Base-by-base conservation (phyloP, 2,797 vertebrate species). In the Ptychobarbus kaznakovi region DNA sequence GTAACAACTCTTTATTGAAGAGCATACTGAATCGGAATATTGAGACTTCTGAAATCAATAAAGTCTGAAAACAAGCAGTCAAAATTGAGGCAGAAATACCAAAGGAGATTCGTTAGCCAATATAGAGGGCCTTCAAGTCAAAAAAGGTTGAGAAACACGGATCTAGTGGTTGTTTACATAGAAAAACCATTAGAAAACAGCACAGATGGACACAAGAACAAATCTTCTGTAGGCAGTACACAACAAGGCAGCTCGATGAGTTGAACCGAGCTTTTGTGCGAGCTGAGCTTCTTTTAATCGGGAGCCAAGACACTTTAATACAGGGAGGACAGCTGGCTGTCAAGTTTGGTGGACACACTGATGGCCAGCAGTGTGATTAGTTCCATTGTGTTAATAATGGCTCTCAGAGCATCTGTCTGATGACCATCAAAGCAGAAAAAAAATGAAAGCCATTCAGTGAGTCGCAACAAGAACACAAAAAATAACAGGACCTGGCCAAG, bases 361-460 rank as follows among this genome's bases (percentile, higher is more conserved):
- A 72, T 85, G 83, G 83, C 76, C 76, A 61, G 66, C 51, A 49
- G 51, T 79, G 65, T 80, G 83, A 72, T 85, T 85, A 79, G 83
- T 85, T 85, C 83, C 83, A 70, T 85, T 80, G 83, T 85, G 83
- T 85, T 85, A 79, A 79, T 84, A 66, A 38, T 72, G 51, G 51
- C 76, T 85, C 83, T 80, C 83, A 61, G 63, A 85, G 76, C 83
- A 85, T 85, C 83, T 85, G 83, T 80, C 76, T 85, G 53, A 68
- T 85, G 76, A 80, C 83, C 76, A 38, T 85, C 28, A 85, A 79
- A 56, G 63, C 75, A 79, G 73, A 84, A 68, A 80, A 80, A n/a
- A 90, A 92, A 91, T 87, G 87, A 87, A 92, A 94, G 93, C 58
- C 32, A 35, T 58, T 69, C 15, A 68, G 44, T 76, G 56, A 65